These are phyloP conservation scores for Pleuronectes platessa DNA, from an alignment of 2,113 vertebrate genomes.

Conservation along the genomic window DNA sequence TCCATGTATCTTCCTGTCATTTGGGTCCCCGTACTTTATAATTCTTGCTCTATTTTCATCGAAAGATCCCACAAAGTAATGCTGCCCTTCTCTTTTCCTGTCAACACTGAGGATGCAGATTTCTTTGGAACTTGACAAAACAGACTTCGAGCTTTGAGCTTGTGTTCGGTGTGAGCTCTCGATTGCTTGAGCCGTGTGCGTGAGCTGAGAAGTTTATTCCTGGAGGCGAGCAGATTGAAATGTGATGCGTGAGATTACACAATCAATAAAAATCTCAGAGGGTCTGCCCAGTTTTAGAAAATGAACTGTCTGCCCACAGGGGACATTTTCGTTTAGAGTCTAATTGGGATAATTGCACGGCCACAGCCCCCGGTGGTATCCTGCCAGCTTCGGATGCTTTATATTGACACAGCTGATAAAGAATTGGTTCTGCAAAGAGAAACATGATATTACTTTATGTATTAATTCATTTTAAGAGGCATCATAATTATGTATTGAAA, in stretches of 20 bases:
- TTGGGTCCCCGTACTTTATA: not conserved
- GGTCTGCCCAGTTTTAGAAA: not conserved
- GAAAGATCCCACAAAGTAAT: not conserved
- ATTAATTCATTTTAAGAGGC: not conserved
- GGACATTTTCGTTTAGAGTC: constrained; percentile 10
- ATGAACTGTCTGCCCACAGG: not conserved
- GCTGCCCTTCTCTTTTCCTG: not conserved
- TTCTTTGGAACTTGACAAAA: not conserved
- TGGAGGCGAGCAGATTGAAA: not conserved
- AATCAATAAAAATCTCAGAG: not conserved
- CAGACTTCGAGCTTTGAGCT: not conserved
- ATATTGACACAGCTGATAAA: not conserved
- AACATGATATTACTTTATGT: not conserved
- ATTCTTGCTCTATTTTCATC: not conserved
- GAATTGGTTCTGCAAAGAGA: not conserved
- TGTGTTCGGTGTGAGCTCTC: not conserved
- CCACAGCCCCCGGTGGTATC: not conserved
- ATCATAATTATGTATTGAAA: no score
- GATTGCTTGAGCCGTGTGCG: not conserved
- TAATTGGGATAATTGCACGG: constrained; percentile 18
- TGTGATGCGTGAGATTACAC: not conserved
- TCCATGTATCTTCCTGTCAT: no score
- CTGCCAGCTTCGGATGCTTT: not conserved
- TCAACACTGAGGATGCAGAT: not conserved
- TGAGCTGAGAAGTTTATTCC: no score